phyloP scores from a whole-genome alignment of 2,797 vertebrate genomes.

The Helicolenus hilgendorfi region DNA sequence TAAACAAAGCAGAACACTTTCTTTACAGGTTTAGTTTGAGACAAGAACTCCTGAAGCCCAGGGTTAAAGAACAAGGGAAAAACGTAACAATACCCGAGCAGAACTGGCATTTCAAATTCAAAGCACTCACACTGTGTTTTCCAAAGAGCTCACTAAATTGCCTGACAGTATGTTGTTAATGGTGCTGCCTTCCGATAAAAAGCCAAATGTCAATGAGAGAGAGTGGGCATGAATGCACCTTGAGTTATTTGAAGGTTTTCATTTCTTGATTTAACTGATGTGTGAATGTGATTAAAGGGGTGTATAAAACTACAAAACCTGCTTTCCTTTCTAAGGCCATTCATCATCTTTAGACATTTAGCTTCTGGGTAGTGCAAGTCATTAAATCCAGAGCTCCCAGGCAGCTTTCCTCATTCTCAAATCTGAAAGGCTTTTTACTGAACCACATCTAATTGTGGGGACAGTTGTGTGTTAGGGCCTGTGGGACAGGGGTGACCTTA shows the following conservation, averaged over 20 bases:
- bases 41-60: not conserved
- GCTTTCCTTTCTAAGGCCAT: constrained; percentile 73
- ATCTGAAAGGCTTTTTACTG: constrained; percentile 79
- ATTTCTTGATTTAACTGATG: constrained; percentile 73
- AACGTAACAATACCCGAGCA: not conserved
- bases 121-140: constrained; percentile 18
- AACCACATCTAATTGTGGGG: constrained; percentile 85
- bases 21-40: not conserved
- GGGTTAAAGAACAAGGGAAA: not conserved
- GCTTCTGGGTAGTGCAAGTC: constrained; percentile 78
- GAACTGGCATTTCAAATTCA: constrained; percentile 27
- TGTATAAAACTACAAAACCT: constrained; percentile 73
- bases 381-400: constrained; percentile 79
- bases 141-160: constrained; percentile 28
- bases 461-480: constrained; percentile 81
- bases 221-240: constrained; percentile 41
- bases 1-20: not conserved
- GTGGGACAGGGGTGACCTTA: constrained; percentile 86
- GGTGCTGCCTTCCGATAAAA: constrained; percentile 43
- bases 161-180: constrained; percentile 47
- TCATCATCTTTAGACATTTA: constrained; percentile 83
- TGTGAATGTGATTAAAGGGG: constrained; percentile 79
- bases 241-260: constrained; percentile 77
- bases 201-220: constrained; percentile 45
- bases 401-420: constrained; percentile 75